Conservation (phyloP, 1,140 invertebrate species). For the Drosophila arawakana region DNA sequence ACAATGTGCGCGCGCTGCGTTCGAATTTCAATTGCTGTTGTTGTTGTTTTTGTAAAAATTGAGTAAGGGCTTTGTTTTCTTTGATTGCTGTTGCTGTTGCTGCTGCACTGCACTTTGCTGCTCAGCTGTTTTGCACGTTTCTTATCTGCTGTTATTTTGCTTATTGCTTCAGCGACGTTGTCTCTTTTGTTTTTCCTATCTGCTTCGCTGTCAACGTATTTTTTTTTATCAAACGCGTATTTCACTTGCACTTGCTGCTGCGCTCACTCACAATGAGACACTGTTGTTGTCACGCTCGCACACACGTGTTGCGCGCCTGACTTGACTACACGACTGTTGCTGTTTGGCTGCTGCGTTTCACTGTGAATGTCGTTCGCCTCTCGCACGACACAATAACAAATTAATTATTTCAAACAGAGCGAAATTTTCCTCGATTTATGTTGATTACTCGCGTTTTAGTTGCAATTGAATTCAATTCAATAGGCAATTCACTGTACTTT, state of each 20-base stretch:
- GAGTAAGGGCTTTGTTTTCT: conserved; percentile 12
- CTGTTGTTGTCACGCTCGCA: conserved; percentile 29
- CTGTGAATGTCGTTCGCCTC: conserved; percentile 49
- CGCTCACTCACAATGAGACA: conserved; percentile 4
- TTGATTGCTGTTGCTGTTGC: conserved; percentile 13
- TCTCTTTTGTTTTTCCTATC: conserved; percentile 33
- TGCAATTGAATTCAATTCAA: conserved; percentile 70
- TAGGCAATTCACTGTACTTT: conserved; percentile 29
- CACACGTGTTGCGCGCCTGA: conserved; percentile 54
- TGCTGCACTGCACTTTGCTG: conserved; percentile 23
- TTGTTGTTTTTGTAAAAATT: conserved; percentile 30
- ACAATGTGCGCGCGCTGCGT: conserved; percentile 37
- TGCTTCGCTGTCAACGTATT: conserved; percentile 20
- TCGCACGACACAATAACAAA: conserved; percentile 60
- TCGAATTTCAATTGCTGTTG: conserved; percentile 20
- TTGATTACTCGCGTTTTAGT: conserved; percentile 47
- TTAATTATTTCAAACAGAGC: conserved; percentile 65
- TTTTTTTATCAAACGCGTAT: conserved; percentile 39
- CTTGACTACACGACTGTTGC: conserved; percentile 19
- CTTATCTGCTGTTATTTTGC: conserved; percentile 53
- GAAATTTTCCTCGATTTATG: conserved; percentile 68
- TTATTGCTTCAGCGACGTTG: conserved; percentile 9
- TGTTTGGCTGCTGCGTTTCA: conserved; percentile 43
- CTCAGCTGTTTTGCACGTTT: conserved; percentile 74
- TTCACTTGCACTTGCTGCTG: conserved; percentile 33